Conservation (phyloP, 2,888 invertebrate species). For the Scaptodrosophila latifasciaeformis region DNA sequence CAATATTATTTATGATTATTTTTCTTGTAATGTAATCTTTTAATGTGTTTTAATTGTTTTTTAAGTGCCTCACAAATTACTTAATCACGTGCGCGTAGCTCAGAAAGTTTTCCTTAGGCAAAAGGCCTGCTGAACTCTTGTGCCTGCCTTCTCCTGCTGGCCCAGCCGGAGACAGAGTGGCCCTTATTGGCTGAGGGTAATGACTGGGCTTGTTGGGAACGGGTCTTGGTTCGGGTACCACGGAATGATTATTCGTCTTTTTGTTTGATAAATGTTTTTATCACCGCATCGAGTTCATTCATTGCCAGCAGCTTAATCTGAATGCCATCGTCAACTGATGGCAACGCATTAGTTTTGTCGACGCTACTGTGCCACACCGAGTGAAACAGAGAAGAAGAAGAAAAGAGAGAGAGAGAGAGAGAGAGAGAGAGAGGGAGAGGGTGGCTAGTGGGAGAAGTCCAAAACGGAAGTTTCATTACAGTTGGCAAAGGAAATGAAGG, state of each 20-base stretch:
- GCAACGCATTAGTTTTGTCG: conserved; percentile 72
- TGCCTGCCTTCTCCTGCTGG: too few relatives aligned
- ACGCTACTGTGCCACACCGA: conserved; percentile 15
- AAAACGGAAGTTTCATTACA: conserved; percentile 70
- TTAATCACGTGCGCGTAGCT: conserved; percentile 44
- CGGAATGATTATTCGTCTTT: conserved; percentile 72
- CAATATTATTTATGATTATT: conserved; percentile 1
- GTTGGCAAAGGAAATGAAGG: conserved; percentile 59
- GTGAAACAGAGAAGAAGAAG: too few relatives aligned
- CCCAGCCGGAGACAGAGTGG: too few relatives aligned
- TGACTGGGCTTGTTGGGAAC: too few relatives aligned
- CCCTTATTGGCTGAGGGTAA: too few relatives aligned
- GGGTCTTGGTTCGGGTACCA: too few relatives aligned
- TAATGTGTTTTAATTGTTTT: conserved; percentile 56
- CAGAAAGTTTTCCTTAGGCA: too few relatives aligned
- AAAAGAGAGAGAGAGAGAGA: too few relatives aligned
- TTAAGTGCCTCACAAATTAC: conserved; percentile 62
- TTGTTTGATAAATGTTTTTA: conserved; percentile 74
- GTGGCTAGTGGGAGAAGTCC: conserved; percentile 9
- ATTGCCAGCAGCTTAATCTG: conserved; percentile 74
- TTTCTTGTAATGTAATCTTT: conserved; percentile 21
- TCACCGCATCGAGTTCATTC: conserved; percentile 75
- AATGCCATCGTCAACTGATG: conserved; percentile 75
- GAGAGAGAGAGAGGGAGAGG: neutral
- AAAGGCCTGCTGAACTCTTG: too few relatives aligned